These are phyloP conservation scores for Colletes latitarsis DNA, from an alignment of 1,140 invertebrate genomes.

Conservation along the genomic window DNA sequence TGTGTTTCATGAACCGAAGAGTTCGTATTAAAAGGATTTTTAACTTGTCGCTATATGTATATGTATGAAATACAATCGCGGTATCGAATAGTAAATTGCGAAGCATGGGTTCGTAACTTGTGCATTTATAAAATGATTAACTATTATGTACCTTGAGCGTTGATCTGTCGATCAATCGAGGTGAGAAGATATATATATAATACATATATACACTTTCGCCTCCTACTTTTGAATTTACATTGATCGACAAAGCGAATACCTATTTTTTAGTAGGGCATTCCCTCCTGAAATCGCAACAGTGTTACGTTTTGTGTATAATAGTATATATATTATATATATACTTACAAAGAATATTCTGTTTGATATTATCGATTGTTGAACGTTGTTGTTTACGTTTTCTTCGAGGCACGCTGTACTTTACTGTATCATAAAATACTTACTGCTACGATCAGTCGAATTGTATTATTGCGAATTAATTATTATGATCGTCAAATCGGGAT, in stretches of 20 bases:
- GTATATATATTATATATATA: slow-evolving; percentile 69
- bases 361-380: slow-evolving; percentile 80
- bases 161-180: slow-evolving; percentile 29
- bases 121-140: slow-evolving; percentile 55
- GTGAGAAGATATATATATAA: not conserved
- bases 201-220: not conserved
- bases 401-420: slow-evolving; percentile 80
- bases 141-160: slow-evolving; percentile 29
- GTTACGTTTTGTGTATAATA: slow-evolving; percentile 80
- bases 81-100: slow-evolving; percentile 39
- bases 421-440: slow-evolving; percentile 77
- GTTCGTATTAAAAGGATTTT: slow-evolving; percentile 51
- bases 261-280: slow-evolving; percentile 72
- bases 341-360: slow-evolving; percentile 76
- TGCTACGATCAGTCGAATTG: slow-evolving; percentile 68
- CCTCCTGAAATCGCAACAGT: slow-evolving; percentile 68
- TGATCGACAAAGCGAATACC: slow-evolving; percentile 45
- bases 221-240: not conserved
- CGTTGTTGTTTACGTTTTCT: slow-evolving; percentile 79
- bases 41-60: slow-evolving; percentile 49
- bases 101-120: slow-evolving; percentile 43
- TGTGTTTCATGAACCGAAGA: slow-evolving; percentile 8
- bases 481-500: slow-evolving; percentile 33
- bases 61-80: slow-evolving; percentile 54
- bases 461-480: slow-evolving; percentile 64